phyloP scores from a whole-genome alignment of 2,113 vertebrate species.

The Mustelus asterias region DNA sequence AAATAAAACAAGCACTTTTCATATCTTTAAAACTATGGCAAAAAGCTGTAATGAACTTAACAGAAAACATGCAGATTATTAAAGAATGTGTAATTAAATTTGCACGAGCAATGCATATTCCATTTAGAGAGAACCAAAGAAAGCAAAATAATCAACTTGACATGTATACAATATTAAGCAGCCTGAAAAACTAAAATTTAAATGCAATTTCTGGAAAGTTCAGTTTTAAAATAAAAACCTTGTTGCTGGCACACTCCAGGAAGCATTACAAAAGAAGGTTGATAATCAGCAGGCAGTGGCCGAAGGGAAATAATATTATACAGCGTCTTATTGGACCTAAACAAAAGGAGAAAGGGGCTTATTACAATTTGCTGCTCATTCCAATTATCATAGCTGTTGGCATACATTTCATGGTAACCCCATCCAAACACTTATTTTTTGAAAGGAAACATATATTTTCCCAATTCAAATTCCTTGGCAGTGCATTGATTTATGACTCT shows the following conservation, averaged over 20 bases:
- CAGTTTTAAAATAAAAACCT: constrained; percentile 51
- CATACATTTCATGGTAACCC: neutral
- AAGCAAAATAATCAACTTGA: neutral
- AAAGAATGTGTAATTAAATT: neutral
- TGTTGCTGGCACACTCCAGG: constrained; percentile 63
- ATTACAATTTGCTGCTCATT: neutral
- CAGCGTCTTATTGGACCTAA: constrained; percentile 83
- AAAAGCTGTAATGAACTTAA: neutral
- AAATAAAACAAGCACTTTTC: neutral
- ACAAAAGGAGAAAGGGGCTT: constrained; percentile 13
- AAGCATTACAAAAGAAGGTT: constrained; percentile 63
- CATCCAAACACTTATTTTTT: neutral
- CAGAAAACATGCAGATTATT: neutral
- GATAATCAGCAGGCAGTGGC: constrained; percentile 79
- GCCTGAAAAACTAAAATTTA: neutral
- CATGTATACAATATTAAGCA: neutral
- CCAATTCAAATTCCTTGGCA: neutral
- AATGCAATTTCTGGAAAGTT: neutral
- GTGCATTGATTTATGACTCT: neutral
- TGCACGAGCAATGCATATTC: neutral
- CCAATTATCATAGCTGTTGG: neutral
- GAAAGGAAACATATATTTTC: neutral
- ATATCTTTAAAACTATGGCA: neutral
- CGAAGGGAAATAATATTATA: constrained; percentile 81
- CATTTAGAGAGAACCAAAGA: neutral